Evolutionary conservation across 2,113 vertebrate genomes (phyloP).

Genomic region (Pterophyllum scalare): DNA sequence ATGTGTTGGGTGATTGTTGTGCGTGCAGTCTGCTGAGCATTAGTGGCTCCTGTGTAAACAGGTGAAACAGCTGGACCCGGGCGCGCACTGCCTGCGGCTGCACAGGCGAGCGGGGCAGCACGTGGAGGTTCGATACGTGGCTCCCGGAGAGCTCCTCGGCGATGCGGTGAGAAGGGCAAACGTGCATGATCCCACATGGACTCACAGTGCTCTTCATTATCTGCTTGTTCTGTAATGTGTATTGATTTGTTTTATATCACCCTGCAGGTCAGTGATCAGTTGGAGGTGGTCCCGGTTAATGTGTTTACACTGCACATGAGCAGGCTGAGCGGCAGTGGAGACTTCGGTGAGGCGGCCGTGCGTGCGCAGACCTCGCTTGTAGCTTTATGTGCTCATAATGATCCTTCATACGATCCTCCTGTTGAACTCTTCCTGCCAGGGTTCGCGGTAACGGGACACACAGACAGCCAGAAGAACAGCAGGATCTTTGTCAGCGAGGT

Average conservation of each 20-base stretch:
- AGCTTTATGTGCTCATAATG: not conserved
- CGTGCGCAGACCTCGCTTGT: not conserved
- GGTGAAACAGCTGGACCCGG: constrained; percentile 89
- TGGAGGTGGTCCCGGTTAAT: constrained; percentile 87
- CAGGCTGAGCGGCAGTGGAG: constrained; percentile 78
- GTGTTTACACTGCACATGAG: constrained; percentile 85
- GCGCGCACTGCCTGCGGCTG: constrained; percentile 83
- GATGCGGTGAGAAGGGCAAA: constrained; percentile 82
- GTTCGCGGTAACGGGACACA: constrained; percentile 90
- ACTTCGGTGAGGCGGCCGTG: constrained; percentile 87
- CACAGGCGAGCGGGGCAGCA: constrained; percentile 77
- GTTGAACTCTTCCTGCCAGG: constrained; percentile 71
- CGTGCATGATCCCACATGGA: not conserved
- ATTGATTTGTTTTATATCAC: constrained; percentile 44
- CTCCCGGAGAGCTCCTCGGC: constrained; percentile 78
- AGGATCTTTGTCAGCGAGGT: constrained; percentile 91
- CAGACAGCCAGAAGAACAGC: constrained; percentile 83
- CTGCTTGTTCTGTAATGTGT: constrained; percentile 2
- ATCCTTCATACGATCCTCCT: not conserved
- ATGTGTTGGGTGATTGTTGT: constrained; percentile 20
- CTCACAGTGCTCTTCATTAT: not conserved
- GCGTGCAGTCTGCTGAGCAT: constrained; percentile 40
- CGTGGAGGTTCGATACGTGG: constrained; percentile 75
- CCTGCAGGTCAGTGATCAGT: constrained; percentile 85
- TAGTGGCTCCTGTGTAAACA: constrained; percentile 62